Percentiles rank a stretch among this genome's conserved stretches.
Conservation (phyloP, 1,140 invertebrate species). For the Trichomalopsis sarcophagae region DNA sequence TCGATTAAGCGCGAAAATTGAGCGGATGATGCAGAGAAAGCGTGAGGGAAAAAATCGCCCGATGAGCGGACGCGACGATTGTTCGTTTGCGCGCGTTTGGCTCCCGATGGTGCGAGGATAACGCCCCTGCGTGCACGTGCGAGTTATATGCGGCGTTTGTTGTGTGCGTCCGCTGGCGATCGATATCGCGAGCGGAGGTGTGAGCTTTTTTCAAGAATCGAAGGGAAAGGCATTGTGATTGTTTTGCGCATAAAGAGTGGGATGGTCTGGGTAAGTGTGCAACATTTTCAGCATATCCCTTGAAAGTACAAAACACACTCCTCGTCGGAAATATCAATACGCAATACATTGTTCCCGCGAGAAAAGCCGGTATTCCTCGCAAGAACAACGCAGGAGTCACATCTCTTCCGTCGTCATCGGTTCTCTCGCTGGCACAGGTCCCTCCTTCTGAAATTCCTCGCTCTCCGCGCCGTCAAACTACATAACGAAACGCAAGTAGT, state of each 20-base stretch:
- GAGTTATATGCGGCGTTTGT: not conserved
- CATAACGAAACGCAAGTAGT: not conserved
- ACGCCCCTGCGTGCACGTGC: slow-evolving; percentile 23
- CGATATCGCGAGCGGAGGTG: not conserved
- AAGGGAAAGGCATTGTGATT: not conserved
- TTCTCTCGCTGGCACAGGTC: not conserved
- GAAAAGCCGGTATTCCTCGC: not conserved
- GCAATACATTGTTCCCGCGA: too few relatives aligned
- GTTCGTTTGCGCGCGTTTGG: slow-evolving; percentile 12
- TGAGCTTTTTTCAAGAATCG: not conserved
- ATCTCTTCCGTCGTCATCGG: not conserved
- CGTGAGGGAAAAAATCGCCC: not conserved
- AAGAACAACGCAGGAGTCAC: not conserved
- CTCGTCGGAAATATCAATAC: too few relatives aligned
- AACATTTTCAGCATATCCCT: too few relatives aligned
- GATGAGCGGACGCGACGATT: not conserved
- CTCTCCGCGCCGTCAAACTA: not conserved
- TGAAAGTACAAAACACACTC: too few relatives aligned
- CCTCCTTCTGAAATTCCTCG: not conserved
- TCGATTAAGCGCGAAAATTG: slow-evolving; percentile 20
- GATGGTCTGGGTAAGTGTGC: too few relatives aligned
- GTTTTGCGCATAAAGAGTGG: not conserved
- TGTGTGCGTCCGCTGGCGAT: not conserved
- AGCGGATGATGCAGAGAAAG: not conserved
- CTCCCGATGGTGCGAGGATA: slow-evolving; percentile 25